Conservation (phyloP, 2,113 vertebrate genomes). For the Nyctibius bracteatus region DNA sequence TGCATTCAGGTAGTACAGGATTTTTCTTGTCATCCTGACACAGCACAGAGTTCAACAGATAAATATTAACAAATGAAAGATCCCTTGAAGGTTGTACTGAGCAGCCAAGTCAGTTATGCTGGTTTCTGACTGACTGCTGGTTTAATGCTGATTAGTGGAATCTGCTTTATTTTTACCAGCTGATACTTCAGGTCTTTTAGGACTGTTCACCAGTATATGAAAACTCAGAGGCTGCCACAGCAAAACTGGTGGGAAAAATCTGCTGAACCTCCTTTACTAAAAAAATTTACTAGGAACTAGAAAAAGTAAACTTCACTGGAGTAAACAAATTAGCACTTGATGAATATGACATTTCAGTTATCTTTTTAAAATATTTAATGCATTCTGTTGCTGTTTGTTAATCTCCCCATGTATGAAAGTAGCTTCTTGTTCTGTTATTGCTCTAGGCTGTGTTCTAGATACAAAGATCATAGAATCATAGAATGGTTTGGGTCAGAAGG, state of each 20-base stretch:
- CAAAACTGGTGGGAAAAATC: neutral
- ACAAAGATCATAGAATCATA: too few species aligned
- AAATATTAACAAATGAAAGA: neutral
- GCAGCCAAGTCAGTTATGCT: neutral
- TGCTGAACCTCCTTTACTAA: neutral
- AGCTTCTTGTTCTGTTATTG: neutral
- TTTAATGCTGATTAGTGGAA: neutral
- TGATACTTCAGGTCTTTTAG: neutral
- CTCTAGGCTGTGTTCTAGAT: neutral
- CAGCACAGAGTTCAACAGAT: neutral
- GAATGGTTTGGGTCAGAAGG: too few species aligned
- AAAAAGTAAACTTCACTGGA: neutral
- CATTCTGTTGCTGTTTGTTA: neutral
- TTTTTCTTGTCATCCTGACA: neutral
- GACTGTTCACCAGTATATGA: neutral
- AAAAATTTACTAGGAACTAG: neutral
- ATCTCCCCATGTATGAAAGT: neutral
- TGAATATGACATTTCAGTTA: neutral
- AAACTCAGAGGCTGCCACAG: neutral
- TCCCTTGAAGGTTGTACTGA: neutral
- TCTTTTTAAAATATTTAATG: neutral
- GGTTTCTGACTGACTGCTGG: neutral
- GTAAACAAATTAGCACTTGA: neutral
- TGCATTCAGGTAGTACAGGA: neutral
- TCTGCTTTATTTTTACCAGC: neutral